These are phyloP conservation scores for Anarsia innoxiella DNA, from an alignment of 2,888 invertebrate genomes.

Conservation along the genomic window DNA sequence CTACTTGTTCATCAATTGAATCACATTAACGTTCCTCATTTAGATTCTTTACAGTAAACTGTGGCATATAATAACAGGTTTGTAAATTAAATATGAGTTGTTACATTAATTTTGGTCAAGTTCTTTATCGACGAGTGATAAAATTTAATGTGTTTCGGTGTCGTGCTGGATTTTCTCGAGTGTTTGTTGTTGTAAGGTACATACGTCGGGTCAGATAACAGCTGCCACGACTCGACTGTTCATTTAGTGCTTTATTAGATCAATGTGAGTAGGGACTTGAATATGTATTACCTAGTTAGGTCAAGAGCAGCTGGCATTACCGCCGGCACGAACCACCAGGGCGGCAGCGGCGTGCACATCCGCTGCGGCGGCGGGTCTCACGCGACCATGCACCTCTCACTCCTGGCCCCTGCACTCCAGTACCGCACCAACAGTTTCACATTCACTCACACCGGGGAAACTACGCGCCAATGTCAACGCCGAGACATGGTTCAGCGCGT, in stretches of 20 bases:
- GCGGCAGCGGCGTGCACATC: conserved; percentile 70
- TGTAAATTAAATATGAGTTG: conserved; percentile 1
- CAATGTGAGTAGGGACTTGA: not conserved
- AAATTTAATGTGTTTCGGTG: conserved; percentile 12
- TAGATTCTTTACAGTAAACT: conserved; percentile 4
- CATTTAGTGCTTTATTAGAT: not conserved
- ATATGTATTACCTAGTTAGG: conserved; percentile 57
- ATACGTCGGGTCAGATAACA: conserved; percentile 2
- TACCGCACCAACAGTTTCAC: conserved; percentile 42
- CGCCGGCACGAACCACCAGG: conserved; percentile 63
- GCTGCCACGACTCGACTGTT: not conserved
- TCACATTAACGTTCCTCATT: conserved; percentile 6
- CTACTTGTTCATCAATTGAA: conserved; percentile 5
- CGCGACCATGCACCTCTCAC: conserved; percentile 38
- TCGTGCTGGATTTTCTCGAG: conserved; percentile 4
- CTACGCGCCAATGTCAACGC: conserved; percentile 52
- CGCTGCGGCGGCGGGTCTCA: conserved; percentile 53
- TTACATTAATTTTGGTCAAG: conserved; percentile 7
- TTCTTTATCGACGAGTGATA: conserved; percentile 12
- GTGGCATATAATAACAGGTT: conserved; percentile 9
- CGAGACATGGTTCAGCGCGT: conserved; percentile 59
- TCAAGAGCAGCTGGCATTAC: conserved; percentile 75
- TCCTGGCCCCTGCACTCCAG: conserved; percentile 18
- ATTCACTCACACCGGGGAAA: conserved; percentile 48
- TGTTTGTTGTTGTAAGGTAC: conserved; percentile 1